Evolutionary conservation across 2,113 vertebrate species (phyloP).

Genomic region (Dicentrarchus labrax): DNA sequence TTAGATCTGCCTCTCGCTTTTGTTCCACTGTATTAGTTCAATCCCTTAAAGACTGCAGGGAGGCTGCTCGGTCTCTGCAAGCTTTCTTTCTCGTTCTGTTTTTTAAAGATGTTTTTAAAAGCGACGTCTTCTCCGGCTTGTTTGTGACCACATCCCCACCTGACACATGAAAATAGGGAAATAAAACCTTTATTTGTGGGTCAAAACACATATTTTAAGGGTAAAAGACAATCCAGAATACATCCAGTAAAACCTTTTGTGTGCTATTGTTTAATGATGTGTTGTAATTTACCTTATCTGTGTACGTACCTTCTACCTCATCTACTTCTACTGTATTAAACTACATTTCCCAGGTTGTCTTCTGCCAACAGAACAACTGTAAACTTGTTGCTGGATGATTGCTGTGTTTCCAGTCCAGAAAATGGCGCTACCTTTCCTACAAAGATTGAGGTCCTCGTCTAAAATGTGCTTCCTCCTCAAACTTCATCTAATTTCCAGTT

Average conservation of each 20-base stretch:
- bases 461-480: background rate
- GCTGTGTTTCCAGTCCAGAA: background rate
- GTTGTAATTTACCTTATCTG: background rate
- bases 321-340: background rate
- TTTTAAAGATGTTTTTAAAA: background rate
- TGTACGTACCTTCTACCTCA: background rate
- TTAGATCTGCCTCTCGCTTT: conserved; percentile 64
- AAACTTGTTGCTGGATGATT: background rate
- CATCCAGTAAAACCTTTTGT: background rate
- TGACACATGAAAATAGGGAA: background rate
- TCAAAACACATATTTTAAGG: background rate
- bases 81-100: background rate
- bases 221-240: background rate
- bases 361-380: background rate
- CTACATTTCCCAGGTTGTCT: background rate
- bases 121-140: background rate
- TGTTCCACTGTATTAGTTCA: conserved; percentile 69
- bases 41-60: conserved; percentile 46
- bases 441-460: background rate
- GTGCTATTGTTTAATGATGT: background rate
- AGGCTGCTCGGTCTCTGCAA: conserved; percentile 28
- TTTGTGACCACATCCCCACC: background rate
- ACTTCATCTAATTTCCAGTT: too few species aligned
- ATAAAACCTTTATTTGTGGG: background rate
- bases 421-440: background rate